phyloP scores from a whole-genome alignment of 2,113 vertebrate genomes.

The Phyllostomus discolor region DNA sequence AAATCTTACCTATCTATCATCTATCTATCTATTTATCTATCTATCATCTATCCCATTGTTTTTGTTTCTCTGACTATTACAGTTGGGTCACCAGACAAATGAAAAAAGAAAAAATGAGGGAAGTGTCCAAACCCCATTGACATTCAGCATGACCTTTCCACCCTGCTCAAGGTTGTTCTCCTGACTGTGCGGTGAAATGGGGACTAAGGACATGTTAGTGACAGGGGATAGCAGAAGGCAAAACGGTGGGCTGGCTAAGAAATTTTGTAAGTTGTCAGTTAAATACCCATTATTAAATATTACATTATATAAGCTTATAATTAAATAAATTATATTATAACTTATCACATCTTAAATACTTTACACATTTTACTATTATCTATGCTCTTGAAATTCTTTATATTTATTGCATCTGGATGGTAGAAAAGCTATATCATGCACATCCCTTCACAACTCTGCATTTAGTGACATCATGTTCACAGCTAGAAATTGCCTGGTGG shows the following conservation, averaged over 20 bases:
- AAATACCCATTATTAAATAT: background rate
- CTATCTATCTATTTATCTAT: background rate
- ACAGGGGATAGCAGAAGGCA: background rate
- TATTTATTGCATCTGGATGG: background rate
- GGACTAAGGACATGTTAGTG: background rate
- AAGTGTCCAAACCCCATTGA: background rate
- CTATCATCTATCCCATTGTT: background rate
- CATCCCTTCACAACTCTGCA: background rate
- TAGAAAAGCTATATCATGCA: background rate
- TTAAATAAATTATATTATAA: background rate
- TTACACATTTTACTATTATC: background rate
- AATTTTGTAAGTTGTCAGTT: background rate
- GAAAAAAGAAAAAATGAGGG: background rate
- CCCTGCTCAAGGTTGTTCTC: background rate
- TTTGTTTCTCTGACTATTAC: background rate
- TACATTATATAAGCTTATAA: background rate
- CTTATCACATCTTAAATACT: background rate
- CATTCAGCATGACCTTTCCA: background rate
- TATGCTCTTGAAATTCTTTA: background rate
- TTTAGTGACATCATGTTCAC: background rate
- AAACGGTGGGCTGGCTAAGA: background rate
- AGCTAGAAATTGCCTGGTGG: background rate
- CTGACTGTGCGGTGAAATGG: background rate
- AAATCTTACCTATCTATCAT: background rate
- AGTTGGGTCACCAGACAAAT: background rate